Base-by-base conservation (phyloP, 2,113 vertebrate species). In the Apodemus sylvaticus region DNA sequence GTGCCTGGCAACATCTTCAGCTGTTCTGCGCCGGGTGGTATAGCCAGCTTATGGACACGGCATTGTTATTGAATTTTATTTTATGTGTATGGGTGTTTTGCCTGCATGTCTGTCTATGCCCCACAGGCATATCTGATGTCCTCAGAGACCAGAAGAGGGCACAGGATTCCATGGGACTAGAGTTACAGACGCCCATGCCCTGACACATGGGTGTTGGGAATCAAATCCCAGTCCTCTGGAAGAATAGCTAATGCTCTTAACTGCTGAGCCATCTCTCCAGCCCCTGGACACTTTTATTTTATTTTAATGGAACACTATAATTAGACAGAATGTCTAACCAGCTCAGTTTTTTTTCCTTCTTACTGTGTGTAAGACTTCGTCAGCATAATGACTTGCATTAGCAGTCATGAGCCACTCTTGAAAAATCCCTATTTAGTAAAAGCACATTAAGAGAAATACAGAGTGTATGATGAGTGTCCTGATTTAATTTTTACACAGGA, bases 381-480 rank as follows among this genome's bases (percentile, higher is more conserved):
- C 48, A 79, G 16, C 66, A 86, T 87, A 66, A 79, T 95, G 53
- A 73, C 39, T 86, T 86, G 77, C 36, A 77, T 93, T 73, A 94
- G 42, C 70, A 90, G 74, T 24, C 60, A 60, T 70, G 45, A 93
- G 76, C 60, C 94, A 71, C 60, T 39, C 76, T 95, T 79, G 48
- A 88, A 96, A 96, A 96, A 90, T 71, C 45, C 66, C 76, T 91
- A 73, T 86, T 92, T 89, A 95, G 82, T 94, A 74, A 94, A 97
- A 96, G 66, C 74, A 93, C 48, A 94, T 86, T 91, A 93, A 82
- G 82, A 53, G 91, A 94, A 94, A 95, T 78, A 55, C 4, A 53
- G 53, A 91, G 4, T 48, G 12, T 34, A 16, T 58, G 93, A 89
- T 90, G 19, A 92, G 66, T n/a, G 78, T 81, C 90, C 60, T 91